Evolutionary conservation across 2,113 vertebrate species (phyloP), one percentile per base, ranked within the genome.

Genomic region (Bufo gargarizans): DNA sequence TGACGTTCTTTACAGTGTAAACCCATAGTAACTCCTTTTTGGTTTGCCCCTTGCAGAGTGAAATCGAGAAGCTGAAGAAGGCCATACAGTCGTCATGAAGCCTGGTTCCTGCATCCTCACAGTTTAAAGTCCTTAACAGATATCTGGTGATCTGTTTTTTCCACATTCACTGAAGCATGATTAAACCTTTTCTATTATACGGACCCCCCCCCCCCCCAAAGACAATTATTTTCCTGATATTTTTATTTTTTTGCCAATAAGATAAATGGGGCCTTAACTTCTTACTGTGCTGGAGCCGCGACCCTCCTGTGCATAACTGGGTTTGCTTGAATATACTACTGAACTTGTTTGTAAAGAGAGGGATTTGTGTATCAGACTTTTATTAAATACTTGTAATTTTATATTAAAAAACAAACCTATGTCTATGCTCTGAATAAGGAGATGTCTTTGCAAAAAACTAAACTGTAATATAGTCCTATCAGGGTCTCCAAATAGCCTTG

Each of bases 321-420:
- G 94, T 94, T 95, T 96, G 94, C 96, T 93, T 92, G 95, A 91
- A 95, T 95, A 96, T 98, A 98, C 97, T 99, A 99, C 98, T 99
- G 98, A 99, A 94, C 97, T 93, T 97, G 94, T 97, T 95, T 95
- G 97, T 96, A 98, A 94, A 95, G 92, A 93, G 94, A 92, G 93
- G 91, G 93, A 94, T 94, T 94, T 93, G 93, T 92, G 92, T 89
- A 92, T 92, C 94, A 92, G 91, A 94, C 93, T 95, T 95, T 94
- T 92, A 96, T 93, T 91, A 91, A 95, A 93, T 94, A 94, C 89
- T 82, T 82, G 92, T 95, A 92, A 91, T 94, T 96, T 96, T 77
- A 55, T 43, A 79, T 17, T 33, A 33, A 71, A 33, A 71, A 12
- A 72, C 0, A 47, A 79, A 94, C 94, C 93, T 94, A 94, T 93